Conservation (phyloP, 1,140 invertebrate species). For the Gerris buenoi region DNA sequence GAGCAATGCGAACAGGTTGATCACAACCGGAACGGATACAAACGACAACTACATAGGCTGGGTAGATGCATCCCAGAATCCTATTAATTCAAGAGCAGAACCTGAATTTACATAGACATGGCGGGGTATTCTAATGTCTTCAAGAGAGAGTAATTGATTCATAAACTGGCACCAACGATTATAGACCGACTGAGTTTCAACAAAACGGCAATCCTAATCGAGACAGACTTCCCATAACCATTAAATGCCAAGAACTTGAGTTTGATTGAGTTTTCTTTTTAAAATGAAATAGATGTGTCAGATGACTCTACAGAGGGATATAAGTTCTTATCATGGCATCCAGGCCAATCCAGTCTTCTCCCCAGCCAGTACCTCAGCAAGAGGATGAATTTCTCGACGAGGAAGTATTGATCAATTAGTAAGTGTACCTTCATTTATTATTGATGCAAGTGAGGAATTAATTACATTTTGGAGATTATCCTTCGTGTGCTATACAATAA, state of each 20-base stretch:
- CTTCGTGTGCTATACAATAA: too few species aligned
- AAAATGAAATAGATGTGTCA: not conserved
- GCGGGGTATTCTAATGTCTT: not conserved
- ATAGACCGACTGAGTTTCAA: not conserved
- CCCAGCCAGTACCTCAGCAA: too few species aligned
- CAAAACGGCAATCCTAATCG: not conserved
- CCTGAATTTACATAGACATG: not conserved
- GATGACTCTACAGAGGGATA: not conserved
- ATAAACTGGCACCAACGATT: not conserved
- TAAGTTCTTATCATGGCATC: too few species aligned
- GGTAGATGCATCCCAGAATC: not conserved
- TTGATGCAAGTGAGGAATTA: too few species aligned
- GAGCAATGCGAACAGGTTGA: not conserved
- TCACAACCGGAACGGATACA: not conserved
- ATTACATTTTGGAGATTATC: too few species aligned
- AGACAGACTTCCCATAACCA: not conserved
- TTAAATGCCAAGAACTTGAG: not conserved
- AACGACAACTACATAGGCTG: not conserved
- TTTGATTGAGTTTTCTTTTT: not conserved
- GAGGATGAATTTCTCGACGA: not conserved
- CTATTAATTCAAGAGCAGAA: not conserved
- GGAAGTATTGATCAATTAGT: not conserved
- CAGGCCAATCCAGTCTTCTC: too few species aligned
- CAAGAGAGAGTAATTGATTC: not conserved
- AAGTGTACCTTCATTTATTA: too few species aligned